Percentiles rank a stretch among this genome's conserved stretches.
These are phyloP conservation scores for Aphrocallistes beatrix DNA, from an alignment of 37 sponge, comb jelly and placozoan genomes.

Conservation along the genomic window DNA sequence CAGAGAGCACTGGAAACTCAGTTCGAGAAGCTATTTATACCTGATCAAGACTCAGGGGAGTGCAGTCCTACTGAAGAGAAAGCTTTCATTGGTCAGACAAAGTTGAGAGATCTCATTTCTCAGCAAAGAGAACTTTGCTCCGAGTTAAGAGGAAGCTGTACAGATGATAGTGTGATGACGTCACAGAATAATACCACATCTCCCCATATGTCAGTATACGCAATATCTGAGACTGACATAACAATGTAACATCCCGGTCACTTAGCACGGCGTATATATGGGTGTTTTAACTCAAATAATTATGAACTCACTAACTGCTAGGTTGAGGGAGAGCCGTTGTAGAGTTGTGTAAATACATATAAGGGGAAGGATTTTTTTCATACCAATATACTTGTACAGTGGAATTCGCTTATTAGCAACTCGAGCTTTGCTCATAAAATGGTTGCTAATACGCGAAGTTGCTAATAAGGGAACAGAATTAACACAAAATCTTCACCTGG, in stretches of 20 bases:
- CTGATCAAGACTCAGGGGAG: not conserved
- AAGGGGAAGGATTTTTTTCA: too few relatives aligned
- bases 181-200: not conserved
- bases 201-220: not conserved
- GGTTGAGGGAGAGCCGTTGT: too few relatives aligned
- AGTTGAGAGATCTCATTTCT: not conserved
- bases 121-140: not conserved
- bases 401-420: too few relatives aligned
- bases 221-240: not conserved
- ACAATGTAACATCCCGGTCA: not conserved
- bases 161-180: not conserved
- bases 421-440: too few relatives aligned
- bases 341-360: too few relatives aligned
- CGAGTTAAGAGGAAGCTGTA: not conserved
- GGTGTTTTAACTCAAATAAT: too few relatives aligned
- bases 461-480: too few relatives aligned
- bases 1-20: constrained; percentile 8
- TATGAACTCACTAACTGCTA: too few relatives aligned
- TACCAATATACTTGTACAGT: too few relatives aligned
- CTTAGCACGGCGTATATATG: too few relatives aligned
- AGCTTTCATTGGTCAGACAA: not conserved
- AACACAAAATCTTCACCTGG: too few relatives aligned
- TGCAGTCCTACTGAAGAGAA: not conserved
- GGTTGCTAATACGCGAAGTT: too few relatives aligned
- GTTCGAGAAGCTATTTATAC: constrained; percentile 8